Evolutionary conservation across 2,888 invertebrate species (phyloP), one percentile per base, ranked within the genome.

Genomic region (Apotomis turbidana): DNA sequence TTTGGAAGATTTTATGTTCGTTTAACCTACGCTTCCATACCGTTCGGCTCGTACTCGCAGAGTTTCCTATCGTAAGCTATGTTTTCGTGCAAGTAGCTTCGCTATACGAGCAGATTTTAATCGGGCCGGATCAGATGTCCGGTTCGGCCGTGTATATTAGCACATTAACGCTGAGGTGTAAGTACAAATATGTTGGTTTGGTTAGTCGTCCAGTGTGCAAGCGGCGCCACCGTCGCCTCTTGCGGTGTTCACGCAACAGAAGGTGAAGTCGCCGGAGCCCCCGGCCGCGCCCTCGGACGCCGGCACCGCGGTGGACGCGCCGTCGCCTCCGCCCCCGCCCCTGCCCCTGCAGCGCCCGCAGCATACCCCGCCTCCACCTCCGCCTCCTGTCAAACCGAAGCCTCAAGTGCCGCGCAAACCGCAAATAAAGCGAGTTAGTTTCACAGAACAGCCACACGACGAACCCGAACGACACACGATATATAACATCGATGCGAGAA

Each of bases 391-490:
- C 83, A 88, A 87, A 88, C 89, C 84, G 83, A 91, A 90, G 85
- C 93, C 91, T 75, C 90, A 87, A 88, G 91, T 93, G 83, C 91
- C 93, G 69, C 90, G 90, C 78, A 93, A 93, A 87, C 93, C 93
- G 78, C 90, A 89, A 76, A 85, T 83, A 81, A 93, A 93, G 82
- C 91, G 93, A 92, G 93, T 93, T 91, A 93, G 93, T 93, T 93
- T 93, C 88, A 90, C 85, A 73, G 83, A 85, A 82, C 90, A 90
- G 74, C 80, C 85, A 74, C 80, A 81, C 77, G 83, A 87, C 77
- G 85, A 85, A 78, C 78, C 81, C 76, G 83, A 86, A 77, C 81
- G 75, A 80, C 80, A 80, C 76, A 75, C 80, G 73, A 77, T 76
- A 72, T 75, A 81, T 76, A 82, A 84, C 75, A 83, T 81, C 82